Conservation (phyloP, 2,797 vertebrate genomes). For the Ambastaia sidthimunki region DNA sequence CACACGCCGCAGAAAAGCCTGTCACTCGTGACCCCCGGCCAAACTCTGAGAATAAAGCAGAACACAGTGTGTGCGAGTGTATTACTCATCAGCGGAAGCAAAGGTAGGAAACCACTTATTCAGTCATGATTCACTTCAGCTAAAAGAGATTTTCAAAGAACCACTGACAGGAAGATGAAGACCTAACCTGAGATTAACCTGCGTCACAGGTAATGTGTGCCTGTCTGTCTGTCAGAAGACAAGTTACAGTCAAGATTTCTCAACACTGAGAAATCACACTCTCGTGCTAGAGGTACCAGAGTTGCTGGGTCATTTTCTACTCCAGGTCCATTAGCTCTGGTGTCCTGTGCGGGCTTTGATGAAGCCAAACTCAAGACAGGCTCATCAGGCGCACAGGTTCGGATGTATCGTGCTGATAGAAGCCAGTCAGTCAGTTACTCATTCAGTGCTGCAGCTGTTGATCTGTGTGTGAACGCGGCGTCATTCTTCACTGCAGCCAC, state of each 20-base stretch:
- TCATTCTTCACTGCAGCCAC: neutral
- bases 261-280: no score
- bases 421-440: no score
- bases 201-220: neutral
- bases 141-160: neutral
- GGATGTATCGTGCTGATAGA: no score
- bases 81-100: constrained; percentile 13
- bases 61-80: neutral
- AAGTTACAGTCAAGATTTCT: no score
- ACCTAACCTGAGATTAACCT: neutral
- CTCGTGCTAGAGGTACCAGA: no score
- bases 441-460: no score
- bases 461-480: neutral
- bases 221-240: neutral
- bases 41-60: constrained; percentile 1
- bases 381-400: no score
- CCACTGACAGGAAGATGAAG: neutral
- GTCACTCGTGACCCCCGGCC: neutral
- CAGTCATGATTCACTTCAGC: constrained; percentile 28
- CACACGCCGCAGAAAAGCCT: neutral
- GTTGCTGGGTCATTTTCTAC: no score
- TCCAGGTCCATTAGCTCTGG: no score
- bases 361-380: no score
- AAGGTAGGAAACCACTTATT: constrained; percentile 16
- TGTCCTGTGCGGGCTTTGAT: no score